Evolutionary conservation across 2,797 vertebrate genomes (phyloP), one percentile per base, ranked within the genome.

Genomic region (Arremon aurantiirostris): DNA sequence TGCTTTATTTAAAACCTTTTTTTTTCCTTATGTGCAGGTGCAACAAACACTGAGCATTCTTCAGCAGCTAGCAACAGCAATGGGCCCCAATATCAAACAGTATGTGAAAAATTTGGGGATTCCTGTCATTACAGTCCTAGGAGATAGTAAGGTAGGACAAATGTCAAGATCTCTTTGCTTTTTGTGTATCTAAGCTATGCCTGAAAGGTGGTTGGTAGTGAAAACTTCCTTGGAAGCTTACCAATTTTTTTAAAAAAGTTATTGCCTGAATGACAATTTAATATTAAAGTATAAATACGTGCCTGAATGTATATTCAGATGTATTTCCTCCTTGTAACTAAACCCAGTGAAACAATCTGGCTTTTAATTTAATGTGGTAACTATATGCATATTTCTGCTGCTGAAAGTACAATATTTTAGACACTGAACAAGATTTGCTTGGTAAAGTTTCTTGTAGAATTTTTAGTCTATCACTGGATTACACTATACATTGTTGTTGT

Each of bases 41-140:
- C 99, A 99, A 60, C 99, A 99, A 97, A 99, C 99, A 0, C 96
- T 99, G 86, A 98, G 84, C 41, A 99, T 99, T 86, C 98, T 99
- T 73, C 99, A 99, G 96, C 99, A 99, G 47, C 82, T 99, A 71
- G 98, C 99, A 68, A 98, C 98, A 46, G 98, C 99, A 30, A 99
- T 99, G 98, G 99, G 99, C 78, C 98, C 99, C 52, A 99, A 98
- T 84, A 98, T 99, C 68, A 99, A 98, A 93, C 99, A 99, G 35
- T 98, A 99, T 17, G 98, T 99, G 35, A 99, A 98, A 97, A 96
- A 97, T 37, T 92, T 99, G 93, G 99, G 99, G 15, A 98, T 99
- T 80, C 98, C 99, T 27, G 90, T 99, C 28, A 98, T 99, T 94
- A 99, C 99, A 8, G 99, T 99, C 39, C 98, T 99, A 80, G 99